Evolutionary conservation across 2,888 invertebrate genomes (phyloP).

Genomic region (Nysson spinosus): DNA sequence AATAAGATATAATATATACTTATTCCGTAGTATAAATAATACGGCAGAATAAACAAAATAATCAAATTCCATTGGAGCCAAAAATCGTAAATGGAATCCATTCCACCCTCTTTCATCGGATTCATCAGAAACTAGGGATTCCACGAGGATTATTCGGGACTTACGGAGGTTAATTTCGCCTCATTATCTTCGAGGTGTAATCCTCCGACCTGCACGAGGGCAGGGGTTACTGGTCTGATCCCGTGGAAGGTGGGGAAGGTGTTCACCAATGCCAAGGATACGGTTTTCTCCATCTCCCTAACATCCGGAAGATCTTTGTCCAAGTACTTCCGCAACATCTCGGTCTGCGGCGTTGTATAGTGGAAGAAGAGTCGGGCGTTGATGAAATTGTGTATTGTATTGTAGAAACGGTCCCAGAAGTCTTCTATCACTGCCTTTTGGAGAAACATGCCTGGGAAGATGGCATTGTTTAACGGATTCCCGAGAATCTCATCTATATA

Average conservation of each 20-base stretch:
- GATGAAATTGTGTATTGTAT: slow-evolving; percentile 23
- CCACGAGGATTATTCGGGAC: no score
- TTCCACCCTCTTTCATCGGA: no score
- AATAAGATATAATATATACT: no score
- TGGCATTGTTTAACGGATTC: slow-evolving; percentile 54
- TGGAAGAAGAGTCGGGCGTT: slow-evolving; percentile 14
- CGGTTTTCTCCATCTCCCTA: slow-evolving; percentile 75
- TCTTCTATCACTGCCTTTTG: slow-evolving; percentile 11
- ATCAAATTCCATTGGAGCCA: no score
- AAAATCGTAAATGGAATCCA: no score
- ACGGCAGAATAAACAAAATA: no score
- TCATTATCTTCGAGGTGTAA: slow-evolving; percentile 76
- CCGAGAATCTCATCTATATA: slow-evolving; percentile 50
- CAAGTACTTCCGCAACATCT: slow-evolving; percentile 54
- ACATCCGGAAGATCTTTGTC: slow-evolving; percentile 70
- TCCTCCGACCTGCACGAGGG: slow-evolving; percentile 79
- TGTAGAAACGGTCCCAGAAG: slow-evolving; percentile 59
- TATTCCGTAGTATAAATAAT: no score
- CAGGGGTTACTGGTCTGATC: slow-evolving; percentile 76
- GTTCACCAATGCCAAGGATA: slow-evolving; percentile 78
- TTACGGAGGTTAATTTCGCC: slow-evolving; percentile 44
- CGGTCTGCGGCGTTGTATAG: slow-evolving; percentile 47
- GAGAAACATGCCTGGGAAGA: slow-evolving; percentile 26
- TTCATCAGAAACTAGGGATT: no score
- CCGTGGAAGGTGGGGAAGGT: slow-evolving; percentile 78